Evolutionary conservation across 1,140 invertebrate species (phyloP), one percentile per base, ranked within the genome.

Genomic region (Schlechtendalia chinensis): DNA sequence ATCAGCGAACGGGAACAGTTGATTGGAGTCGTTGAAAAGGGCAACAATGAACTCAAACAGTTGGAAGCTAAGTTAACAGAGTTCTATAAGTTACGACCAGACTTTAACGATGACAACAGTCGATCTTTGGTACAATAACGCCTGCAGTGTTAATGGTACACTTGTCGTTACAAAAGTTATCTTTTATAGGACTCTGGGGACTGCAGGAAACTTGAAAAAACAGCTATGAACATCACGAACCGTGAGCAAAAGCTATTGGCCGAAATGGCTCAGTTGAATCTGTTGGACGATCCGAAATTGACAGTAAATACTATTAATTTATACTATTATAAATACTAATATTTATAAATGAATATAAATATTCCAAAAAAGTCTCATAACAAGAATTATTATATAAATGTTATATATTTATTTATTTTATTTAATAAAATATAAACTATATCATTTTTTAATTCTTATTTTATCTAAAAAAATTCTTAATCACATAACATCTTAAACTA

Each of bases 1-100:
- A 79, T 79, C 4, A 8, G 22, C n/a, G 75, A 79, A 79, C 56
- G 75, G 27, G 75, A 79, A 50, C 12, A 79, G 3, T 27, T 79
- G 10, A 61, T 79, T 0, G 3, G 22, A 1, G 4, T 63, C 17
- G 63, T 79, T 27, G 56, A 79, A 47, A 24, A 50, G 10, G 75
- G 75, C 11, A 79, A 79, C 14, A 16, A 79, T 0, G 75, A 79
- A 47, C 24, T 79, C 22, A 79, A 79, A 63, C 29, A 12, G 4
- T 47, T 79, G 22, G 75, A 79, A 79, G 22, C 39, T 19, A 58
- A 79, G 2, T 50, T 24, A 1, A 19, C 22, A 16, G 39, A 79
- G 12, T 79, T 79, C 22, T 54, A 63, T 8, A 50, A 63, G 17
- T 14, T 14, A 2, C 4, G 61, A 47, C 75, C 75, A 19, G 16